phyloP scores from a whole-genome alignment of 2,113 vertebrate genomes.

The Diadophis punctatus region DNA sequence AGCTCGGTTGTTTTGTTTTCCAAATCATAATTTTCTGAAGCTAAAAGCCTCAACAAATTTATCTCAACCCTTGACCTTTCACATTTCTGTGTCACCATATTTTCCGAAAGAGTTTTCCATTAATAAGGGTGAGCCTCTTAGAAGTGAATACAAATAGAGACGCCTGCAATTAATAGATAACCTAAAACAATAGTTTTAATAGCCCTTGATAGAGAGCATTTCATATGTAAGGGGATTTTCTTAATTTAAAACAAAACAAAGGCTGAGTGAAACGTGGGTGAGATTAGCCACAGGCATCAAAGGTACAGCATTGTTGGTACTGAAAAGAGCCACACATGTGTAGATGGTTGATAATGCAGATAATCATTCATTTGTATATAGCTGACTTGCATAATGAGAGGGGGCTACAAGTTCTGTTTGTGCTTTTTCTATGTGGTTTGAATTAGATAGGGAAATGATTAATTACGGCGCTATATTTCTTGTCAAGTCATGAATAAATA shows the following conservation, averaged over 20 bases:
- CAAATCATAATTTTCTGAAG: constrained; percentile 26
- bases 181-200: constrained; percentile 79
- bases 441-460: constrained; percentile 70
- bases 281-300: constrained; percentile 70
- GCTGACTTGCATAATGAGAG: constrained; percentile 57
- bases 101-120: constrained; percentile 39
- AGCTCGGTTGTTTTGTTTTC: not conserved
- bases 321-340: constrained; percentile 70
- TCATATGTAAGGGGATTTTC: constrained; percentile 74
- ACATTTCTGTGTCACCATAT: constrained; percentile 37
- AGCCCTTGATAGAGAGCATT: constrained; percentile 69
- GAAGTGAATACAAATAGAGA: constrained; percentile 51
- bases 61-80: constrained; percentile 56
- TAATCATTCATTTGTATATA: constrained; percentile 66
- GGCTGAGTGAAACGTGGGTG: constrained; percentile 62
- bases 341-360: constrained; percentile 76
- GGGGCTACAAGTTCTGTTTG: constrained; percentile 39
- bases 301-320: constrained; percentile 66
- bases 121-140: constrained; percentile 48
- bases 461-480: constrained; percentile 67
- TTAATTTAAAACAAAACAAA: constrained; percentile 71
- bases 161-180: constrained; percentile 77
- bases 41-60: constrained; percentile 48
- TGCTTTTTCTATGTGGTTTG: constrained; percentile 59
- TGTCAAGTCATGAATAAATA: constrained; percentile 75